A percentile compares a stretch with the other conserved stretches of the same genome.
Evolutionary conservation across 2,888 invertebrate genomes (phyloP).

Genomic region (Masnerella sp.): DNA sequence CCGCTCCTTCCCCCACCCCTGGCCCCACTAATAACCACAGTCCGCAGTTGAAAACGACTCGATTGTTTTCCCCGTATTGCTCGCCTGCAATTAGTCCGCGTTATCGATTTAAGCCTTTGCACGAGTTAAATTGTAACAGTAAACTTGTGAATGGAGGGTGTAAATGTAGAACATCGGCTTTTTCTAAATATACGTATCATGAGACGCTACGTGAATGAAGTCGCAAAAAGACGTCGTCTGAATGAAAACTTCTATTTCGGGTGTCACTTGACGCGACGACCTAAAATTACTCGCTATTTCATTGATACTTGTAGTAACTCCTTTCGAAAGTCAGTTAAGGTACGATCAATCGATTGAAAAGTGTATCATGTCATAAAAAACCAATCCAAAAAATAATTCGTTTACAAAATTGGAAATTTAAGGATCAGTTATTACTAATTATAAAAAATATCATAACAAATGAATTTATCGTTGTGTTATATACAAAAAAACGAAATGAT

Average conservation of each 20-base stretch:
- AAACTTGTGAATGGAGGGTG: conserved; percentile 56
- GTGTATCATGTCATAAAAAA: too few species aligned
- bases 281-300: conserved; percentile 21
- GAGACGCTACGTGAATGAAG: conserved; percentile 51
- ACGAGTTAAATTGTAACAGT: conserved; percentile 49
- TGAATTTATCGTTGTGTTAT: too few species aligned
- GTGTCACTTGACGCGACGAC: conserved; percentile 28
- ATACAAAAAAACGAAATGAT: too few species aligned
- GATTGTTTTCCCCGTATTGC: too few species aligned
- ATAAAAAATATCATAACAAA: too few species aligned
- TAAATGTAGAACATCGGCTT: conserved; percentile 47
- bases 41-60: too few species aligned
- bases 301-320: conserved; percentile 11
- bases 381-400: too few species aligned
- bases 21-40: too few species aligned
- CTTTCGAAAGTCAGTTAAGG: too few species aligned
- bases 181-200: conserved; percentile 47
- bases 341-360: too few species aligned
- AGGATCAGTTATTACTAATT: too few species aligned
- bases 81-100: neutral
- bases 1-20: conserved; percentile 11
- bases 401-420: too few species aligned
- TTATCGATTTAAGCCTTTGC: conserved; percentile 41
- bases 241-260: conserved; percentile 43
- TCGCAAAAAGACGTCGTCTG: conserved; percentile 53